These are phyloP conservation scores for Ctenopoma multispine DNA, from an alignment of 2,797 vertebrate genomes.

Conservation along the genomic window DNA sequence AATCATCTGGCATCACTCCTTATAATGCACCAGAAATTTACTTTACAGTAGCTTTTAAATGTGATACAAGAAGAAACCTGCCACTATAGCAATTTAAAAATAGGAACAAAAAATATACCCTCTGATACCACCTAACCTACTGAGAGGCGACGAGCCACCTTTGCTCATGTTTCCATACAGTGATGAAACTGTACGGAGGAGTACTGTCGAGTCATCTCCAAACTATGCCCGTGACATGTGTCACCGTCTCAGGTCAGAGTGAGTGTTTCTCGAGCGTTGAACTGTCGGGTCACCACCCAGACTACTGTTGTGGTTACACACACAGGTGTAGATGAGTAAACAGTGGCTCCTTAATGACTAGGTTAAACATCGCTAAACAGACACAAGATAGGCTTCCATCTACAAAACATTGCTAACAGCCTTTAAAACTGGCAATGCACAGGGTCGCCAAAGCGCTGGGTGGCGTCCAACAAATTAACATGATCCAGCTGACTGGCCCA, in stretches of 20 bases:
- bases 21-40: neutral
- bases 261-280: slow-evolving; percentile 10
- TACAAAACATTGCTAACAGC: slow-evolving; percentile 53
- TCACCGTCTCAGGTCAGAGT: slow-evolving; percentile 3
- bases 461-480: slow-evolving; percentile 68
- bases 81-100: neutral
- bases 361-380: slow-evolving; percentile 32
- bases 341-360: slow-evolving; percentile 19
- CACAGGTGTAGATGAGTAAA: slow-evolving; percentile 28
- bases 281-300: slow-evolving; percentile 4
- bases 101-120: neutral
- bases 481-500: slow-evolving; percentile 58
- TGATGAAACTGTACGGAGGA: too few relatives aligned
- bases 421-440: slow-evolving; percentile 49
- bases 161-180: too few relatives aligned
- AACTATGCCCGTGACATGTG: neutral
- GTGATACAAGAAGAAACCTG: neutral
- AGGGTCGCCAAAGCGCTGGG: slow-evolving; percentile 58
- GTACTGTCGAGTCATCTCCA: too few relatives aligned
- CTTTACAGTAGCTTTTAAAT: neutral
- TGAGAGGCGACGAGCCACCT: neutral
- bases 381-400: slow-evolving; percentile 21
- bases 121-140: neutral
- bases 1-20: slow-evolving; percentile 5
- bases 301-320: slow-evolving; percentile 3